Evolutionary conservation across 2,113 vertebrate species (phyloP), one percentile per base, ranked within the genome.

Genomic region (Albula goreensis): DNA sequence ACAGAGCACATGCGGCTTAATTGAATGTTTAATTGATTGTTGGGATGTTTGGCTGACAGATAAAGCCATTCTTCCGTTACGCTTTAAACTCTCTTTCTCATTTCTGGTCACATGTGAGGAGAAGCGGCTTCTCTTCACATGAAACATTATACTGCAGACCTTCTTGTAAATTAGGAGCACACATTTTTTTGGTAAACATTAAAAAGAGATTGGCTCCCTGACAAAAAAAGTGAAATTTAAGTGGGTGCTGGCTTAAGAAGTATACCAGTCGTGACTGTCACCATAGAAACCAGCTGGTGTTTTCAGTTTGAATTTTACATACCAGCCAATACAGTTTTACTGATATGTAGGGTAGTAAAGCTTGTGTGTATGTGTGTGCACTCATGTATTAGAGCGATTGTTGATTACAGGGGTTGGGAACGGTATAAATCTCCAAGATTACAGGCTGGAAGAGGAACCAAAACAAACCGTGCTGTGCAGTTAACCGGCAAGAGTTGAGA

Each of bases 381-480:
- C 89, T 93, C 91, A 94, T 90, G 92, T 94, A 95, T 94, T 94
- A 95, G 92, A 89, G 93, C 91, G 89, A 89, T 90, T 89, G 86
- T 91, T 94, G 92, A 95, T 93, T 94, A 93, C 89, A 94, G 90
- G 92, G 93, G 90, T 85, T 87, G 91, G 84, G 83, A 77, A 50
- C 88, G 89, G 82, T 89, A 92, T 95, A 94, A 94, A 95, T 95
- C 92, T 91, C 49, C 25, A 81, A 91, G 91, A 95, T 95, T 95
- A 95, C 90, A 95, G 93, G 89, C 93, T 92, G 87, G 89, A 86
- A 87, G 88, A 85, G 86, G 83, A 91, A 92, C 89, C 74, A 91
- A 92, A 93, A 93, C 89, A 91, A 94, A 93, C 91, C 90, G 85
- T 91, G 92, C 85, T 82, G 81, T 86, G 85, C 80, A 70, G 82